A percentile compares a stretch with the other conserved stretches of the same genome.
phyloP scores from a whole-genome alignment of 2,888 invertebrate genomes.

The Eristalinus aeneus region DNA sequence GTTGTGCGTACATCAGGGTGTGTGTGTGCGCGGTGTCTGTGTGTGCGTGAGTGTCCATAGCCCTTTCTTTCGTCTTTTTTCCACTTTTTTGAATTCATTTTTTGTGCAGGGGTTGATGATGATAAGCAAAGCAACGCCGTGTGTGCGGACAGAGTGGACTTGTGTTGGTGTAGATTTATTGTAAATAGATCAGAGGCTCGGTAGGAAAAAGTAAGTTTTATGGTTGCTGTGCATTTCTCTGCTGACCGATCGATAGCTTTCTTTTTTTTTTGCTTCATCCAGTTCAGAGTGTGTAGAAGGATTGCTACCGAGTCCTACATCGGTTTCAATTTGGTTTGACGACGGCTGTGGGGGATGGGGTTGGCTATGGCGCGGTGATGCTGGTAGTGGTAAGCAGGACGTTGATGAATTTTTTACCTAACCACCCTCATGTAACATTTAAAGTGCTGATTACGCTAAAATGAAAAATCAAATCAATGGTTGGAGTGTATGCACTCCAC shows the following conservation, averaged over 20 bases:
- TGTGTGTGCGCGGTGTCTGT: background rate
- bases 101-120: background rate
- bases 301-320: constrained; percentile 48
- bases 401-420: constrained; percentile 54
- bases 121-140: constrained; percentile 2
- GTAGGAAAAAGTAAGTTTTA: constrained; percentile 42
- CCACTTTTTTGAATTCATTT: background rate
- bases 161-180: constrained; percentile 68
- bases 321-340: constrained; percentile 56
- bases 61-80: constrained; percentile 30
- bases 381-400: constrained; percentile 1
- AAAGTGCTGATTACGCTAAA: constrained; percentile 59
- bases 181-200: constrained; percentile 68
- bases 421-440: constrained; percentile 49
- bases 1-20: background rate
- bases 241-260: constrained; percentile 68
- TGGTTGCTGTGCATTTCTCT: constrained; percentile 66
- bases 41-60: constrained; percentile 39
- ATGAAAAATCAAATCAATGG: constrained; percentile 19
- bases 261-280: background rate
- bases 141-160: constrained; percentile 27
- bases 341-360: background rate
- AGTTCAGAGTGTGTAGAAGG: background rate
- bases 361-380: background rate
- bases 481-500: background rate